Conservation (phyloP, 2,113 vertebrate genomes). For the Phyllostomus hastatus region DNA sequence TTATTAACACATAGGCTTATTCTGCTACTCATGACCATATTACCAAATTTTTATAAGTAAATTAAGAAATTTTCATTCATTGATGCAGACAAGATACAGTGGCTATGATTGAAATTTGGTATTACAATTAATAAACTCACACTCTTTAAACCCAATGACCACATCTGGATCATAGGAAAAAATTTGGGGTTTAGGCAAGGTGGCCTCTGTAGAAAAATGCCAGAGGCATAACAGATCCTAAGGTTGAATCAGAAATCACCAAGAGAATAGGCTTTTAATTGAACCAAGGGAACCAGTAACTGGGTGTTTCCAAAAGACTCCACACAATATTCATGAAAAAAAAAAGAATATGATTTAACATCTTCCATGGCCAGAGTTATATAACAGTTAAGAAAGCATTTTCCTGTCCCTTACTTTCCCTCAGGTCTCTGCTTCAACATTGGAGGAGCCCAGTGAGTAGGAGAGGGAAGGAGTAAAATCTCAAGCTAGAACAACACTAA, state of each 20-base stretch:
- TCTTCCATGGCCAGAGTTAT: not conserved
- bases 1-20: not conserved
- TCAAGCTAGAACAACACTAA: not conserved
- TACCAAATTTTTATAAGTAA: not conserved
- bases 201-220: not conserved
- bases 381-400: not conserved
- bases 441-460: not conserved
- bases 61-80: not conserved
- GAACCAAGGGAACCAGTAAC: not conserved
- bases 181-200: not conserved
- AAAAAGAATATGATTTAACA: not conserved
- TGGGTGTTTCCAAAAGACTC: not conserved
- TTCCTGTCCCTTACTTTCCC: not conserved
- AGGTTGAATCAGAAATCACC: not conserved
- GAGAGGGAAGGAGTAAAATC: not conserved
- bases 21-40: not conserved
- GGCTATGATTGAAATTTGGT: not conserved
- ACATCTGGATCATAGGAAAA: not conserved
- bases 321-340: not conserved
- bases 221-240: not conserved
- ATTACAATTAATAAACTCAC: not conserved
- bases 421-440: not conserved
- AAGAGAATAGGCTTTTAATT: not conserved
- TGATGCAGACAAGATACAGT: not conserved
- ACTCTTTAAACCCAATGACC: not conserved